phyloP scores from a whole-genome alignment of 2,797 vertebrate genomes.

The Lutjanus argentimaculatus region DNA sequence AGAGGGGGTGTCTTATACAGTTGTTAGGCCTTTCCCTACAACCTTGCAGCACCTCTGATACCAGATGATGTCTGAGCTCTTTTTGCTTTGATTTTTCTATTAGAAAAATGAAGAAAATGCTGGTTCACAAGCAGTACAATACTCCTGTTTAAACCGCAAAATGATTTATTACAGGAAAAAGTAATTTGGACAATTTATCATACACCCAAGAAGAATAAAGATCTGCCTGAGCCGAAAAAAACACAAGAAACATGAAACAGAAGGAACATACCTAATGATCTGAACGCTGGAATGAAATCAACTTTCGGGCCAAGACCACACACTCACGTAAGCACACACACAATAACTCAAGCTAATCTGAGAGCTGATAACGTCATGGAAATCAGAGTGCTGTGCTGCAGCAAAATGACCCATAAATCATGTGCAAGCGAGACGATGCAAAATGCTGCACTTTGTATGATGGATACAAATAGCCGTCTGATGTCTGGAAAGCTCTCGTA shows the following conservation, averaged over 20 bases:
- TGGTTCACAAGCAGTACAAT: constrained; percentile 14
- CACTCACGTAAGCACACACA: constrained; percentile 28
- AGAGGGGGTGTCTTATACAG: constrained; percentile 41
- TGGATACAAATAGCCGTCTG: constrained; percentile 75
- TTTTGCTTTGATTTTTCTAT: constrained; percentile 23
- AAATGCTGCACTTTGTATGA: constrained; percentile 67
- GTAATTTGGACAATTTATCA: constrained; percentile 42
- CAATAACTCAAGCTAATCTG: constrained; percentile 73
- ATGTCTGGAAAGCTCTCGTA: constrained; percentile 64
- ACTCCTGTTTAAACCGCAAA: constrained; percentile 30
- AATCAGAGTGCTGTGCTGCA: constrained; percentile 58
- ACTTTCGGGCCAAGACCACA: constrained; percentile 36
- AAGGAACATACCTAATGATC: constrained; percentile 41
- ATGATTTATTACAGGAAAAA: constrained; percentile 45
- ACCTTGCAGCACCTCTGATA: constrained; percentile 54
- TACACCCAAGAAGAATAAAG: constrained; percentile 22
- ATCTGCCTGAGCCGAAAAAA: constrained; percentile 18
- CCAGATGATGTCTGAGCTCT: constrained; percentile 29
- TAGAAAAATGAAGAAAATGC: constrained; percentile 4
- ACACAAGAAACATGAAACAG: constrained; percentile 19
- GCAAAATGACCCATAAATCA: constrained; percentile 83
- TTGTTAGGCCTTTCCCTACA: constrained; percentile 36
- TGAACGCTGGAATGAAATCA: constrained; percentile 45
- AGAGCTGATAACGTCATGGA: constrained; percentile 76
- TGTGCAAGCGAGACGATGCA: constrained; percentile 52